These are phyloP conservation scores for Nebria ingens DNA, from an alignment of 1,140 invertebrate species.

Conservation along the genomic window DNA sequence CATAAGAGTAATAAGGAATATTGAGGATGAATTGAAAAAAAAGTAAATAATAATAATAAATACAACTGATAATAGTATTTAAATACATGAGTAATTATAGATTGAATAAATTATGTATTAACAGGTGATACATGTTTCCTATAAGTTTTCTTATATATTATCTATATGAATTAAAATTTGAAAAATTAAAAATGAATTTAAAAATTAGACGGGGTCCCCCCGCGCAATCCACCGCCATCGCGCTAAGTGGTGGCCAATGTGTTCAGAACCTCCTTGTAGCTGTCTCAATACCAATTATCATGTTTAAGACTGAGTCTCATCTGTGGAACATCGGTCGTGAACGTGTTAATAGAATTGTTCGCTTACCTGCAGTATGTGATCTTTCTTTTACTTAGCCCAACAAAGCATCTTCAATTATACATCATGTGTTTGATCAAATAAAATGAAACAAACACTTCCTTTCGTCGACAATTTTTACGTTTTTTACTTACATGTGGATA, in stretches of 20 bases:
- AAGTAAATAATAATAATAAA: background rate
- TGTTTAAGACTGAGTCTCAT: too few relatives aligned
- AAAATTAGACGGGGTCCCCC: background rate
- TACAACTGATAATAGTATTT: conserved; percentile 7
- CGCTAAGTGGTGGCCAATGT: background rate
- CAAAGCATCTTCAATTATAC: background rate
- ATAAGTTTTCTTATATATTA: background rate
- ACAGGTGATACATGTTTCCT: conserved; percentile 4
- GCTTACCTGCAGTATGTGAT: conserved; percentile 6
- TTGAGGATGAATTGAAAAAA: too few relatives aligned
- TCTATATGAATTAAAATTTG: background rate
- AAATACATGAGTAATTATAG: conserved; percentile 9
- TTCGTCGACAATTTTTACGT: background rate
- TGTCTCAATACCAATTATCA: too few relatives aligned
- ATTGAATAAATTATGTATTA: conserved; percentile 2
- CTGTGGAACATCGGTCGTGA: too few relatives aligned
- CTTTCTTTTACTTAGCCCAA: background rate
- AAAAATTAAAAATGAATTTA: background rate
- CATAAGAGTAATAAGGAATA: too few relatives aligned
- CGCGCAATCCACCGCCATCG: background rate
- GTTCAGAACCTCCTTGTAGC: background rate
- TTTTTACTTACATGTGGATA: background rate
- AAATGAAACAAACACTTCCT: background rate
- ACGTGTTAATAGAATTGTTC: too few relatives aligned
- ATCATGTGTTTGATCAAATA: background rate